Conservation (phyloP, 1,140 invertebrate species). For the Sarcophaga bullata region DNA sequence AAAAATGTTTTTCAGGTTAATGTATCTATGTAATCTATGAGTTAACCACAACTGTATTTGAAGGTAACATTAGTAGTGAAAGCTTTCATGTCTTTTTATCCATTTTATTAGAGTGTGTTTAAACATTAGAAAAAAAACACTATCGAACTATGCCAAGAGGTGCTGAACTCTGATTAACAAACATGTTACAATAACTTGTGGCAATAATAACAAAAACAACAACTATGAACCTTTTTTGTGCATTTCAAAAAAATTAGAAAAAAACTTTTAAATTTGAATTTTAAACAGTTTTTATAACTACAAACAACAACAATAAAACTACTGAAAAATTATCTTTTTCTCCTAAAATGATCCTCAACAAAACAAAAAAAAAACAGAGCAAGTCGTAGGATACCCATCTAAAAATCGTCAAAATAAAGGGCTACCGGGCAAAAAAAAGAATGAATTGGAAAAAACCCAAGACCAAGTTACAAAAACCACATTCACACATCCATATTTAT, state of each 20-base stretch:
- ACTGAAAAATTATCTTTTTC: conserved; percentile 18
- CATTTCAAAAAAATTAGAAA: neutral
- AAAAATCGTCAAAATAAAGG: conserved; percentile 2
- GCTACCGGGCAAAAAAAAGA: no score
- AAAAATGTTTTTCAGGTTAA: no score
- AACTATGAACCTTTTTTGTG: conserved; percentile 16
- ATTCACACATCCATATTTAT: conserved; percentile 3
- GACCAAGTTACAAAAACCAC: neutral
- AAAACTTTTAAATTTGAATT: conserved; percentile 37
- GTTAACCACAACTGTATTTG: neutral
- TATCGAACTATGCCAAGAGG: neutral
- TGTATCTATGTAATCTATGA: no score
- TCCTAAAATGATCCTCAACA: neutral
- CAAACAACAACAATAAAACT: neutral
- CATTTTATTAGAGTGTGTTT: neutral
- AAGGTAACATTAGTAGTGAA: neutral
- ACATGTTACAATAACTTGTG: conserved; percentile 36
- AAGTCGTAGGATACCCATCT: neutral
- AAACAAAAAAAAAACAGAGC: neutral
- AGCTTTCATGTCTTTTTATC: neutral
- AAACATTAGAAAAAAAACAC: neutral
- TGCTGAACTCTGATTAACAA: conserved; percentile 6
- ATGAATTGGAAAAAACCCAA: neutral
- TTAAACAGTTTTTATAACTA: conserved; percentile 14
- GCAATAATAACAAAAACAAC: conserved; percentile 20